These are phyloP conservation scores for Monoplex corrugatus DNA, from an alignment of 2,888 invertebrate genomes.

Conservation along the genomic window DNA sequence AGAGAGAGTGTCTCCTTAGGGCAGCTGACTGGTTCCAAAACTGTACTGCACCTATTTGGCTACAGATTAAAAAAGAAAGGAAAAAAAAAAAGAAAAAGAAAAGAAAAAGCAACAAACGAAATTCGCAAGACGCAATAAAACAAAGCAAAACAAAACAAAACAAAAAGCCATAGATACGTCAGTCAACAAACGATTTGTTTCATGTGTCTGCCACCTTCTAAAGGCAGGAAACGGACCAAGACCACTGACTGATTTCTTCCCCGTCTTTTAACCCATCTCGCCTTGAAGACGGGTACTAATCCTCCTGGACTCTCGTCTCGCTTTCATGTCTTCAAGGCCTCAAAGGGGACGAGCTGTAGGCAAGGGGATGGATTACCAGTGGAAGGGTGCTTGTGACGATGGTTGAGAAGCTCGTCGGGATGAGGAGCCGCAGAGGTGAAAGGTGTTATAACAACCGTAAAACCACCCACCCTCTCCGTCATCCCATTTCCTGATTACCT, in stretches of 20 bases:
- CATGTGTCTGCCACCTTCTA: background rate
- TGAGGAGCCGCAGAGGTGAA: background rate
- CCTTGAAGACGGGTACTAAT: constrained; percentile 15
- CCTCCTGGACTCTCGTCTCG: constrained; percentile 13
- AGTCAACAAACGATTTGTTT: background rate
- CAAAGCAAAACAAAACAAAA: no score
- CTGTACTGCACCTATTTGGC: background rate
- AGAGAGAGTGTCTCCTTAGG: no score
- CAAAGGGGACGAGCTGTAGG: background rate
- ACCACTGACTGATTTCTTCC: background rate
- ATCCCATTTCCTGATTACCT: no score
- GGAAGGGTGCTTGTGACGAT: background rate
- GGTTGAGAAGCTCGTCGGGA: background rate
- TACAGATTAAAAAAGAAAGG: background rate
- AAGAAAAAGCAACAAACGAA: no score
- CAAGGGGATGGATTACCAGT: constrained; percentile 21
- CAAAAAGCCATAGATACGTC: no score
- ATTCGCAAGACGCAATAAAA: no score
- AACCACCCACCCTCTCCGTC: no score
- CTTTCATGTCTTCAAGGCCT: background rate
- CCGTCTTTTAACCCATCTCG: background rate
- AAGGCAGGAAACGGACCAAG: background rate
- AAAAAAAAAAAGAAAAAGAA: background rate
- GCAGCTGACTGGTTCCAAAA: no score
- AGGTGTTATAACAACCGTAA: no score